Evolutionary conservation across 2,888 invertebrate species (phyloP).

Genomic region (Blera fallax): DNA sequence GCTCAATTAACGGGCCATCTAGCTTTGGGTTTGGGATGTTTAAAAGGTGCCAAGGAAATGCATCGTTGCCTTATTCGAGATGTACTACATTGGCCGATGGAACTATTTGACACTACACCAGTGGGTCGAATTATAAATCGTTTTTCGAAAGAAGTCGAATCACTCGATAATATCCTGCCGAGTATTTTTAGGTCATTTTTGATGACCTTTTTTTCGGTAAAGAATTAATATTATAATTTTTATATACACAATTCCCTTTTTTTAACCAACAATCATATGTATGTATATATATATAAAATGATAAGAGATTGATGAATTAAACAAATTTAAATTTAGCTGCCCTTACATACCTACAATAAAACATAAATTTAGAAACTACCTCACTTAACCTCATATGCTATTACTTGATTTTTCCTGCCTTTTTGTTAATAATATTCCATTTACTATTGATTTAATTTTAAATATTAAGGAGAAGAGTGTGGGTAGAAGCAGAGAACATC

Average conservation of each 20-base stretch:
- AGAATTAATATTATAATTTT: constrained; percentile 37
- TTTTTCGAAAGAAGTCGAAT: constrained; percentile 85
- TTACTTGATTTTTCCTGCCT: constrained; percentile 42
- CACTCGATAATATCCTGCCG: constrained; percentile 84
- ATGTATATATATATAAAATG: too few species aligned
- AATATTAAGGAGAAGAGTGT: background rate
- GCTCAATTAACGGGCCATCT: constrained; percentile 79
- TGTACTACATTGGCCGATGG: constrained; percentile 87
- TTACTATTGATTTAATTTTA: background rate
- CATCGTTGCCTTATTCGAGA: constrained; percentile 85
- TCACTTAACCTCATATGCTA: constrained; percentile 9
- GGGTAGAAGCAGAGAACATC: background rate
- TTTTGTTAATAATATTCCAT: background rate
- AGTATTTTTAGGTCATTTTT: constrained; percentile 79
- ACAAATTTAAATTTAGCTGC: background rate
- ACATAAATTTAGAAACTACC: background rate
- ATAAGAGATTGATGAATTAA: background rate
- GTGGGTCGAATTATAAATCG: constrained; percentile 88
- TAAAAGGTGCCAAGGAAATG: constrained; percentile 85
- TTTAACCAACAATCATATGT: background rate
- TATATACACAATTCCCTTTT: background rate
- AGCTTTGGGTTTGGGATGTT: constrained; percentile 81
- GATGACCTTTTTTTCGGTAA: constrained; percentile 82
- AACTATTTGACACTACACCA: constrained; percentile 91
- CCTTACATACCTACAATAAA: background rate